A percentile compares a stretch with the other conserved stretches of the same genome.
Conservation (phyloP, 2,888 invertebrate genomes). For the Agonopterix heracliana region DNA sequence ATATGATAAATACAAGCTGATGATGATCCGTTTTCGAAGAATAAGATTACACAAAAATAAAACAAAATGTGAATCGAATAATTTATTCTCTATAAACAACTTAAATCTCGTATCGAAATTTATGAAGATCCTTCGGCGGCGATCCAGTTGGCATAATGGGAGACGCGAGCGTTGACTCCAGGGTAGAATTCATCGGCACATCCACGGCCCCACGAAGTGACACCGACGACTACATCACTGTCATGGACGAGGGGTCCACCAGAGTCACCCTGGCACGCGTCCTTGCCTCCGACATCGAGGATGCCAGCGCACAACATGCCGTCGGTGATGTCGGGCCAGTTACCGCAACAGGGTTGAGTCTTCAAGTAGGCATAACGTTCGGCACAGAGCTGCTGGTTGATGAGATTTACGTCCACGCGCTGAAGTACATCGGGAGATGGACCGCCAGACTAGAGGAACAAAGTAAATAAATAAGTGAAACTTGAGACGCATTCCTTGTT, state of each 20-base stretch:
- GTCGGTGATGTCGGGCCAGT: neutral
- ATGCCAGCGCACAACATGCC: constrained; percentile 35
- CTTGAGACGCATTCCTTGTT: too few species aligned
- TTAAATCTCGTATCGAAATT: too few species aligned
- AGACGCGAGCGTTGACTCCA: constrained; percentile 43
- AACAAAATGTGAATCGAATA: too few species aligned
- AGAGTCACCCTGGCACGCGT: constrained; percentile 48
- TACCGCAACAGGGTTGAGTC: neutral
- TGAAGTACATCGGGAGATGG: neutral
- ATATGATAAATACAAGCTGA: too few species aligned
- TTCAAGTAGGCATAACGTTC: neutral
- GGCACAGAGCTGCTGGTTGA: neutral
- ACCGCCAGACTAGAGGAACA: neutral
- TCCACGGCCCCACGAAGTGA: constrained; percentile 34
- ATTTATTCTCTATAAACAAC: too few species aligned
- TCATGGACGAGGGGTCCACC: constrained; percentile 46
- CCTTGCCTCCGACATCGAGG: constrained; percentile 44
- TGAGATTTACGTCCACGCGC: neutral
- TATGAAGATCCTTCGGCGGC: constrained; percentile 2
- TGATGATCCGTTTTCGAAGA: too few species aligned
- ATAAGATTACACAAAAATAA: too few species aligned
- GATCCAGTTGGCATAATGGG: constrained; percentile 36
- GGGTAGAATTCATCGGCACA: constrained; percentile 33
- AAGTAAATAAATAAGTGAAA: too few species aligned
- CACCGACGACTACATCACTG: constrained; percentile 30